phyloP scores from a whole-genome alignment of 2,888 invertebrate species.

The Polymixis flavicincta region DNA sequence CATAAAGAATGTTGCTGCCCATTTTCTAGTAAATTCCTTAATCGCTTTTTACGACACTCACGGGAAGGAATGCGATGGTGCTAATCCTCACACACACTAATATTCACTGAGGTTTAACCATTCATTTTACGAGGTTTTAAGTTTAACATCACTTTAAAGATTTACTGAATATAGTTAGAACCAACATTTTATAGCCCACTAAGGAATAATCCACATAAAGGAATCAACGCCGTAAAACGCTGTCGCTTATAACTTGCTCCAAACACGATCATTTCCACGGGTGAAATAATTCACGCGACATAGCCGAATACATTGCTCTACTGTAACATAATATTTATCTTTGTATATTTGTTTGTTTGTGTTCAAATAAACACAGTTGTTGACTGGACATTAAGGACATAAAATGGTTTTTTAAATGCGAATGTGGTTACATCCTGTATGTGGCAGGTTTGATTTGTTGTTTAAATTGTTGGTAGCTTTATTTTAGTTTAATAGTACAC shows the following conservation, averaged over 20 bases:
- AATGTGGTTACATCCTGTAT: background rate
- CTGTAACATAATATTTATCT: conserved; percentile 52
- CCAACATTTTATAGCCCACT: background rate
- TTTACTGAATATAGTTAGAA: background rate
- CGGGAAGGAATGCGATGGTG: too few species aligned
- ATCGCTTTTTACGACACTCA: too few species aligned
- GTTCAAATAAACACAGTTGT: conserved; percentile 46
- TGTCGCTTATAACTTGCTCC: conserved; percentile 18
- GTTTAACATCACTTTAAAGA: background rate
- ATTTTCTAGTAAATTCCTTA: too few species aligned
- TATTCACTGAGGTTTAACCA: too few species aligned
- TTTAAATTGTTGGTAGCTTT: background rate
- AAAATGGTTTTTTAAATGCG: conserved; percentile 15
- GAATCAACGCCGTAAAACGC: background rate
- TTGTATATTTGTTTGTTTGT: conserved; percentile 50
- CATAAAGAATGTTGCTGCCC: too few species aligned
- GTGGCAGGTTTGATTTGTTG: background rate
- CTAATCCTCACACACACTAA: background rate
- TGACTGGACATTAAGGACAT: conserved; percentile 28
- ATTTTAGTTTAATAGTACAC: too few species aligned
- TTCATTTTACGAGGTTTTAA: background rate
- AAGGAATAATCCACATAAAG: too few species aligned
- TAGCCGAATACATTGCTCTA: conserved; percentile 40
- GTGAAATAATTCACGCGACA: conserved; percentile 48
- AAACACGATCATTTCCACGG: conserved; percentile 19